A percentile compares a stretch with the other conserved stretches of the same genome.
These are phyloP conservation scores for Halichondria panicea DNA, from an alignment of 37 sponge, comb jelly and placozoan genomes.

Conservation along the genomic window DNA sequence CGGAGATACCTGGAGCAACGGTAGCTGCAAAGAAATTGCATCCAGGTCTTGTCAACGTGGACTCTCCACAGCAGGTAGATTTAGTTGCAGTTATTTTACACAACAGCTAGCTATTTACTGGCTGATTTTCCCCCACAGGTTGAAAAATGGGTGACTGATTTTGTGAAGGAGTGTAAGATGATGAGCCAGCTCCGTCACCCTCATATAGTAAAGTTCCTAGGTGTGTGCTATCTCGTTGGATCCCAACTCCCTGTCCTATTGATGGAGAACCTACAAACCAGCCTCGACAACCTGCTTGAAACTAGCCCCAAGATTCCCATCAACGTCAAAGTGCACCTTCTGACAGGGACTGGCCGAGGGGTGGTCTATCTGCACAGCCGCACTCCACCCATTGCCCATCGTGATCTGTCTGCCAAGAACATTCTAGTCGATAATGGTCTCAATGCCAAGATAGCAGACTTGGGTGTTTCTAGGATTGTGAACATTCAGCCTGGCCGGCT, in stretches of 20 bases:
- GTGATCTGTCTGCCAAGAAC: conserved; percentile 46
- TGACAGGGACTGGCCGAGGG: conserved; percentile 21
- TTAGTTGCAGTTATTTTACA: too few species aligned
- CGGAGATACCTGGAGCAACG: too few species aligned
- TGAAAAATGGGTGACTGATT: too few species aligned
- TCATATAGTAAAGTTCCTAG: conserved; percentile 39
- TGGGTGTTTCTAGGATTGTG: conserved; percentile 25
- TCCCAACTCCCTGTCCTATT: conserved; percentile 12
- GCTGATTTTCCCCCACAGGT: too few species aligned
- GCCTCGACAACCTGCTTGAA: conserved; percentile 29
- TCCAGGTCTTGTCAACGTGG: too few species aligned
- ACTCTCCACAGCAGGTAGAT: too few species aligned
- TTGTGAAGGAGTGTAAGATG: conserved; percentile 24
- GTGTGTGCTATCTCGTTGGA: conserved; percentile 9
- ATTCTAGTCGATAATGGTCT: conserved; percentile 29
- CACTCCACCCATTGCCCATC: conserved; percentile 36
- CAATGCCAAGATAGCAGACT: conserved; percentile 36
- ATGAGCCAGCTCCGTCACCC: conserved; percentile 40
- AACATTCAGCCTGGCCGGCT: conserved; percentile 6
- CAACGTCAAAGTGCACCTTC: conserved; percentile 11
- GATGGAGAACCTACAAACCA: conserved; percentile 18
- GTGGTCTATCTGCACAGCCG: conserved; percentile 41
- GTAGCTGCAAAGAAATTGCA: too few species aligned
- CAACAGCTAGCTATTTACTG: too few species aligned
- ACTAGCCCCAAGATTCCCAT: conserved; percentile 1